Evolutionary conservation across 2,797 vertebrate species (phyloP).

Genomic region (Urophycis tenuis): DNA sequence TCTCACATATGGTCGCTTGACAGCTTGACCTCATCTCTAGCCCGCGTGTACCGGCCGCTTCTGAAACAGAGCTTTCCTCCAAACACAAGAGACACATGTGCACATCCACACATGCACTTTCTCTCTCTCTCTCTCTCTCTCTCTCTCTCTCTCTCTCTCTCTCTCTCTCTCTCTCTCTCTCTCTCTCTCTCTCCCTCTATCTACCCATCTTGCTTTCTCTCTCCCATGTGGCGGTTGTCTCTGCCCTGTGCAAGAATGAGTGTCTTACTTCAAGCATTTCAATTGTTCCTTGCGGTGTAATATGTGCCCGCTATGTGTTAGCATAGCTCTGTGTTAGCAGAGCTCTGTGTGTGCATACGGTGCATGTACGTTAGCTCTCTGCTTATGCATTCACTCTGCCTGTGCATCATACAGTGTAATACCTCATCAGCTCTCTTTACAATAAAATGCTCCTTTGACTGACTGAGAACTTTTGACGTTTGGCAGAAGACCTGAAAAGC

Average conservation of each 20-base stretch:
- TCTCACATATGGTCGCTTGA: background rate
- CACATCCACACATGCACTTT: background rate
- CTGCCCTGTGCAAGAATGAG: background rate
- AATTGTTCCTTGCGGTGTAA: too few species aligned
- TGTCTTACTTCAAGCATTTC: background rate
- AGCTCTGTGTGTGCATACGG: background rate
- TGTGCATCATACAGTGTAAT: background rate
- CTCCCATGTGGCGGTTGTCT: background rate
- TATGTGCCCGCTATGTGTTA: background rate
- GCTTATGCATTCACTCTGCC: background rate
- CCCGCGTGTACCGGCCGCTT: background rate
- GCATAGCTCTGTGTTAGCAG: background rate
- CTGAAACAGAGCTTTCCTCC: background rate
- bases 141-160: background rate
- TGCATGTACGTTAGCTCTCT: background rate
- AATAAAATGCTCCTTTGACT: background rate
- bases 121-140: background rate
- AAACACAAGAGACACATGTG: background rate
- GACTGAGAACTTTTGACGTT: background rate
- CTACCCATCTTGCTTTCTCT: background rate
- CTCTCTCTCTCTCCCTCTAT: background rate
- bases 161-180: background rate
- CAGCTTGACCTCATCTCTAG: background rate
- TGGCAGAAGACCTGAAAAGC: conserved; percentile 6
- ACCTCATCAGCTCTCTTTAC: background rate